Base-by-base conservation (phyloP, 2,113 vertebrate species). In the Azemiops feae region DNA sequence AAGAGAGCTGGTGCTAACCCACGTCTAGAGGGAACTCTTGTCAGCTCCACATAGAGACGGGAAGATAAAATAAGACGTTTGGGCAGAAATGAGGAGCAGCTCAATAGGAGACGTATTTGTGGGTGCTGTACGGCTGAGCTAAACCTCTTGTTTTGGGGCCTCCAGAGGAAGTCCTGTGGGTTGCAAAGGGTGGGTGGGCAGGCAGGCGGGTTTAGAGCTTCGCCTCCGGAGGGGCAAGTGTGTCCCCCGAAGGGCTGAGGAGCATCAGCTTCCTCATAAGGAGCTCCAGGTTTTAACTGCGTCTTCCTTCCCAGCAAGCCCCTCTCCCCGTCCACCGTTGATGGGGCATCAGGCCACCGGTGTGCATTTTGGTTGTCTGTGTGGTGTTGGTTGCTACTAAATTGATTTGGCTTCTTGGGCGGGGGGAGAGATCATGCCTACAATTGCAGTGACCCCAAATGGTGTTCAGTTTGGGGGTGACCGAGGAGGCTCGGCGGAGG, bases 381-480 rank as follows among this genome's bases (percentile, higher is more conserved):
- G n/a, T 39, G n/a, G 20, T 18, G 69, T 20, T 39, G 69, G n/a
- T 39, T 20, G 34, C 34, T 43, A 22, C 7, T 3, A 43, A 22
- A 43, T 22, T 16, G 64, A 69, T 69, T 34, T 69, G 30, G 12
- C 64, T 3, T 69, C 23, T 58, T 23, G 5, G 55, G 20, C 5
- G 30, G 4, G 64, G 30, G 30, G 1, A 2, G 30, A 34, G 23
- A 88, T 88, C 30, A 34, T 14, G 7, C 30, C 8, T 87, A 81
- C 69, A 64, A 45, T 91, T 64, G 53, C 23, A 52, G 12, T 69
- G 91, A 95, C 94, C 94, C 92, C 94, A 93, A n/a, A 58, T n/a
- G 43, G 14, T 3, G 39, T 34, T 89, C 4, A 6, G n/a, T 39
- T 20, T 0, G 0, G 50, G 3, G 12, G 27, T 1, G 52, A 50